These are phyloP conservation scores for Artibeus jamaicensis DNA, from an alignment of 2,797 vertebrate genomes.

Conservation along the genomic window DNA sequence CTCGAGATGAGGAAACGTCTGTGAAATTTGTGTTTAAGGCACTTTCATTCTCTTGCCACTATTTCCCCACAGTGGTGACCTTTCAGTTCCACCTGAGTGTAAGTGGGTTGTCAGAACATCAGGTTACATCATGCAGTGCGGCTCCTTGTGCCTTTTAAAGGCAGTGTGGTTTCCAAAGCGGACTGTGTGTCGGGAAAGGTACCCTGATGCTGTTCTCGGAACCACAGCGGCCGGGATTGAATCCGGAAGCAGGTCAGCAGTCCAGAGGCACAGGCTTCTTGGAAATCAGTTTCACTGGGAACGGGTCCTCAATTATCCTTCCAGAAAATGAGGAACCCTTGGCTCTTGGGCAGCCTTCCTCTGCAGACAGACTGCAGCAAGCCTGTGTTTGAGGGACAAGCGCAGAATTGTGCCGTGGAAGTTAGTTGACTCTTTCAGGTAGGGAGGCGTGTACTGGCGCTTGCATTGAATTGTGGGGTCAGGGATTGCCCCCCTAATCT, in stretches of 20 bases:
- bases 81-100: conserved; percentile 65
- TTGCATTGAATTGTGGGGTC: rapidly evolving
- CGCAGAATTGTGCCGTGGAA: rapidly evolving
- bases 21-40: conserved; percentile 37
- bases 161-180: neutral
- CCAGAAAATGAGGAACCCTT: conserved; percentile 30
- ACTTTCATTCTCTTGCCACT: conserved; percentile 48
- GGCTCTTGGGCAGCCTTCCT: neutral
- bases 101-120: conserved; percentile 72
- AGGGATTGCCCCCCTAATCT: neutral
- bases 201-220: conserved; percentile 24
- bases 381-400: neutral
- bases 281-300: conserved; percentile 50
- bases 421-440: neutral
- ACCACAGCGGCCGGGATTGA: neutral
- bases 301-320: neutral
- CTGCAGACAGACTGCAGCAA: neutral
- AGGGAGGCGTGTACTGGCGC: too few relatives aligned
- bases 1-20: conserved; percentile 8
- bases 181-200: neutral
- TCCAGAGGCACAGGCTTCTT: conserved; percentile 27
- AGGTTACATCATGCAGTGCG: conserved; percentile 49
- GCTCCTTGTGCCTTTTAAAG: conserved; percentile 64
- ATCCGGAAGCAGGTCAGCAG: conserved; percentile 22
- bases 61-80: conserved; percentile 55